Percentiles rank a stretch among this genome's conserved stretches.
These are phyloP conservation scores for Dicentrarchus labrax DNA, from an alignment of 2,113 vertebrate genomes.

Conservation along the genomic window DNA sequence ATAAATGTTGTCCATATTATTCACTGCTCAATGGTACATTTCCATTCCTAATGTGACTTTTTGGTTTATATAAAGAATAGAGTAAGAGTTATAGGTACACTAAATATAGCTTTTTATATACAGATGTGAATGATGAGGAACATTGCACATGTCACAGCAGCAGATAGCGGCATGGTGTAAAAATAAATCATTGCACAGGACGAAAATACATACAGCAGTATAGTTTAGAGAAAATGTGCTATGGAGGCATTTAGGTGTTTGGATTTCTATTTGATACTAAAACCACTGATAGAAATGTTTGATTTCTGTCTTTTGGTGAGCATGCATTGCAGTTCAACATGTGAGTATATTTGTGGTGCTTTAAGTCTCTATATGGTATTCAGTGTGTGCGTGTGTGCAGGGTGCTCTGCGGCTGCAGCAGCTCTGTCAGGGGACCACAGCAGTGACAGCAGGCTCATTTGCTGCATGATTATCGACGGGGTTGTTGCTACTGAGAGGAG, in stretches of 20 bases:
- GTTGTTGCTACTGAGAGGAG: slow-evolving; percentile 68
- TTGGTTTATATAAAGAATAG: neutral
- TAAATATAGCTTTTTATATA: no score
- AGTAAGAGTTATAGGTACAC: no score
- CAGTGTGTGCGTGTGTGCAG: slow-evolving; percentile 4
- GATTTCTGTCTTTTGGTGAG: slow-evolving; percentile 4
- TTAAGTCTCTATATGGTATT: neutral
- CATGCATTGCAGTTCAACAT: neutral
- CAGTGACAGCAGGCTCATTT: slow-evolving; percentile 79
- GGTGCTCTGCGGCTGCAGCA: slow-evolving; percentile 47
- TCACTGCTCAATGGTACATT: neutral
- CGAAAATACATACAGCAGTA: no score
- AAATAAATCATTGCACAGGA: no score
- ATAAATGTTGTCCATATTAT: neutral
- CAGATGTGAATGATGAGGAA: no score
- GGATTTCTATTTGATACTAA: neutral
- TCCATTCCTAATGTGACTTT: neutral
- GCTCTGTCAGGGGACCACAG: slow-evolving; percentile 60
- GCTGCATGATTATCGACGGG: slow-evolving; percentile 78
- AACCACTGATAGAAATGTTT: slow-evolving; percentile 1
- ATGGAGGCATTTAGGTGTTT: neutral
- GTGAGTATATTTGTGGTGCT: neutral
- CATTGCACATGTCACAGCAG: no score
- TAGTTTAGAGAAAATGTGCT: no score
- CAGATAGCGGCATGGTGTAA: no score